Percentiles rank a stretch among this genome's conserved stretches.
Evolutionary conservation across 2,888 invertebrate species (phyloP).

Genomic region (Drosophila percnosoma): DNA sequence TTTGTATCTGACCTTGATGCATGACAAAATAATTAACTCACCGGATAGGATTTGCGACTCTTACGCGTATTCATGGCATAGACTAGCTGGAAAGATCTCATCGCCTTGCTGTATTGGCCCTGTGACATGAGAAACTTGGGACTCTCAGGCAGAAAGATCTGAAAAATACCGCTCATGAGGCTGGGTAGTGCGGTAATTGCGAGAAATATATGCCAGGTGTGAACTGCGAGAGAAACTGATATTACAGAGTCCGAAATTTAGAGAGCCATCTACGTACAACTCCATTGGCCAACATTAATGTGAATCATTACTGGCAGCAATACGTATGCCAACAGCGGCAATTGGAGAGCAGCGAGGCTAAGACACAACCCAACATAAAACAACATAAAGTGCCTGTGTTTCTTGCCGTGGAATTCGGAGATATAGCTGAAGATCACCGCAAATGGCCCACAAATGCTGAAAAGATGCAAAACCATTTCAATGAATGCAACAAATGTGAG

Average conservation of each 20-base stretch:
- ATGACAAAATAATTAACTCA: conserved; percentile 75
- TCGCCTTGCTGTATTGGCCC: conserved; percentile 75
- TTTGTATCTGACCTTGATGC: neutral
- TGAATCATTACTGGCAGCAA: conserved; percentile 86
- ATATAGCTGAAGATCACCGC: conserved; percentile 90
- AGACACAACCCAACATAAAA: conserved; percentile 88
- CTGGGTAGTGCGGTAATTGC: conserved; percentile 64
- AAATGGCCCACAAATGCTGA: conserved; percentile 89
- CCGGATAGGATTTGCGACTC: conserved; percentile 88
- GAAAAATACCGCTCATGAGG: conserved; percentile 58
- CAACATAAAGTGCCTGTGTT: conserved; percentile 88
- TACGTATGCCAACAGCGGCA: conserved; percentile 89
- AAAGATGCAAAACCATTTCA: neutral
- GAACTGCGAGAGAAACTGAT: conserved; percentile 44
- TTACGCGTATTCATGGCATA: conserved; percentile 88
- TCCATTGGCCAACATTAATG: conserved; percentile 39
- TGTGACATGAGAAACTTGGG: conserved; percentile 82
- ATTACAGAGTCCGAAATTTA: neutral
- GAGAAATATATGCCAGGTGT: conserved; percentile 77
- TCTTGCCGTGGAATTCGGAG: conserved; percentile 89
- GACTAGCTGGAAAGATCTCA: conserved; percentile 85
- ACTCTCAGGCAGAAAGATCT: conserved; percentile 79
- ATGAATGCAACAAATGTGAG: neutral
- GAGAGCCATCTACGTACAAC: conserved; percentile 54
- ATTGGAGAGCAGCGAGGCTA: conserved; percentile 87